Conservation (phyloP, 2,888 invertebrate genomes). For the Hylaea fasciaria region DNA sequence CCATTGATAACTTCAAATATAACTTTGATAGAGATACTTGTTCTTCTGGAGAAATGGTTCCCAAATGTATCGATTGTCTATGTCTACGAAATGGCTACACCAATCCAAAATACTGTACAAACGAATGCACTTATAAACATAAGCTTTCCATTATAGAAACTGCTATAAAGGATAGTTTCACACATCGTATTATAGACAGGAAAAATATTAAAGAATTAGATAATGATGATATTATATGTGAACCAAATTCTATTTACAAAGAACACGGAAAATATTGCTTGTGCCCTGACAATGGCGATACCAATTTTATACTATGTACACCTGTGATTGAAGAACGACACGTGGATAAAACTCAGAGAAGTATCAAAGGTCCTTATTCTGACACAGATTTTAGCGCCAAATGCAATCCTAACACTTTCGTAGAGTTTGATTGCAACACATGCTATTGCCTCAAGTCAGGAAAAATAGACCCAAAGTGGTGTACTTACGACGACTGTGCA, state of each 20-base stretch:
- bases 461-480: constrained; percentile 73
- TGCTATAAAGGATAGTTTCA: constrained; percentile 53
- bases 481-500: constrained; percentile 73
- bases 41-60: constrained; percentile 66
- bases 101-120: constrained; percentile 63
- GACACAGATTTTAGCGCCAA: constrained; percentile 52
- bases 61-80: constrained; percentile 71
- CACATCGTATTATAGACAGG: constrained; percentile 53
- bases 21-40: constrained; percentile 53
- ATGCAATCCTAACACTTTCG: constrained; percentile 71
- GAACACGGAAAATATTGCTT: constrained; percentile 65
- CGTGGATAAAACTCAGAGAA: constrained; percentile 20
- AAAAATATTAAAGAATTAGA: constrained; percentile 48
- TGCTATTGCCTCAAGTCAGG: constrained; percentile 75
- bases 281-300: constrained; percentile 63
- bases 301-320: constrained; percentile 61
- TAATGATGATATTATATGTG: constrained; percentile 53
- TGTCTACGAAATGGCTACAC: constrained; percentile 60
- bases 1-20: constrained; percentile 49
- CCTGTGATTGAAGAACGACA: constrained; percentile 30
- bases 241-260: constrained; percentile 61
- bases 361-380: neutral
- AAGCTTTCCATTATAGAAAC: constrained; percentile 66
- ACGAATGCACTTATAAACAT: constrained; percentile 60
- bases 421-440: constrained; percentile 74